Evolutionary conservation across 2,888 invertebrate species (phyloP).

Genomic region (Eulithis prunata): DNA sequence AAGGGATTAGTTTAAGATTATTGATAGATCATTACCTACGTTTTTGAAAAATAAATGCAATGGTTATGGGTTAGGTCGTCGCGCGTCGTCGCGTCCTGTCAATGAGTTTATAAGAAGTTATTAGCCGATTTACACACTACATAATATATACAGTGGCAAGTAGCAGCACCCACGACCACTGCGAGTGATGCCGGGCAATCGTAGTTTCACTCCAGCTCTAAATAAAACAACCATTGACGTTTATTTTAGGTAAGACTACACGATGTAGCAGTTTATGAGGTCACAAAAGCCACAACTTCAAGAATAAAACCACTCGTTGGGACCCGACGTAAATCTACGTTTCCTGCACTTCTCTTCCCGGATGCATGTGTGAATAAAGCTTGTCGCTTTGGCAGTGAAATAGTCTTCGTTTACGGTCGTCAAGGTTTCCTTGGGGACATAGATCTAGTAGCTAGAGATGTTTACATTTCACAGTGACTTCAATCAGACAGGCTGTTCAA

Average conservation of each 20-base stretch:
- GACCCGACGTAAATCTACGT: constrained; percentile 1
- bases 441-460: no score
- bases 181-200: no score
- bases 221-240: no score
- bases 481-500: background rate
- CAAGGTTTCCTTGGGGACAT: background rate
- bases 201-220: no score
- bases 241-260: background rate
- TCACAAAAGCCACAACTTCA: background rate
- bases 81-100: no score
- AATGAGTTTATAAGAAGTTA: no score
- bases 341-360: constrained; percentile 5
- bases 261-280: constrained; percentile 5
- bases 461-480: background rate
- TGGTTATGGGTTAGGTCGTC: no score
- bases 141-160: no score
- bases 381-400: background rate
- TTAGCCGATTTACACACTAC: no score
- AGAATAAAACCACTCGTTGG: background rate
- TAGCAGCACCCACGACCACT: no score
- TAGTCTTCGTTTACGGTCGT: background rate
- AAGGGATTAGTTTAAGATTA: background rate
- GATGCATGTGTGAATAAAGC: constrained; percentile 4
- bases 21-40: no score
- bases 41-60: no score